Evolutionary conservation across 1,140 invertebrate genomes (phyloP).

Genomic region (Halictus rubicundus): DNA sequence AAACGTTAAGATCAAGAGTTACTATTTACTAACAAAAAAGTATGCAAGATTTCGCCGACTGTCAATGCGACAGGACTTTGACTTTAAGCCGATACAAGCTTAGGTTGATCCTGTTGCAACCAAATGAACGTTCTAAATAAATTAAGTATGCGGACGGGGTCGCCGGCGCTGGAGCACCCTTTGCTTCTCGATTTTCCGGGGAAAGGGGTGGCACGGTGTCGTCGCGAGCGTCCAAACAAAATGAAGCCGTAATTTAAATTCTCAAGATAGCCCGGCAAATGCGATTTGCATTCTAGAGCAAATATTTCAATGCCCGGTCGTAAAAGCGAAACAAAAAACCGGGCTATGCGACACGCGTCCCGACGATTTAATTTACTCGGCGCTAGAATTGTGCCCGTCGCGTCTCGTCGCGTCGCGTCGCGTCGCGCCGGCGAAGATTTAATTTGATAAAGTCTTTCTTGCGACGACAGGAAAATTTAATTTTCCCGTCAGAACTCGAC

Average conservation of each 20-base stretch:
- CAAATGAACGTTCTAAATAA: too few relatives aligned
- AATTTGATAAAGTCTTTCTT: conserved; percentile 17
- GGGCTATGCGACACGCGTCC: conserved; percentile 24
- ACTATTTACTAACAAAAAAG: too few relatives aligned
- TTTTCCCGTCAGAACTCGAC: conserved; percentile 3
- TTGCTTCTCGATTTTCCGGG: not conserved
- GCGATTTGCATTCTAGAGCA: conserved; percentile 9
- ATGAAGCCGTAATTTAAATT: conserved; percentile 38
- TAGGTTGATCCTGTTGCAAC: too few relatives aligned
- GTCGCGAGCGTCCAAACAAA: not conserved
- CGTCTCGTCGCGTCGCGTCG: too few relatives aligned
- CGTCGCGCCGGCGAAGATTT: conserved; percentile 1
- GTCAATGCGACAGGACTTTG: too few relatives aligned
- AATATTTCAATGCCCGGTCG: conserved; percentile 23
- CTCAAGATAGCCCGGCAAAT: not conserved
- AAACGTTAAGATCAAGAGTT: too few relatives aligned
- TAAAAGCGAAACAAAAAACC: conserved; percentile 8
- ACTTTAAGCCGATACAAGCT: too few relatives aligned
- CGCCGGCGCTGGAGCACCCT: too few relatives aligned
- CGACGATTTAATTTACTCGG: conserved; percentile 33
- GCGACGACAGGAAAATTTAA: conserved; percentile 4
- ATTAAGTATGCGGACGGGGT: too few relatives aligned
- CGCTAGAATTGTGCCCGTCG: conserved; percentile 10
- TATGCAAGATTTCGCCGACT: too few relatives aligned
- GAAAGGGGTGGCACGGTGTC: not conserved